These are phyloP conservation scores for Pachydiplax longipennis DNA, from an alignment of 2,888 invertebrate genomes.

Conservation along the genomic window DNA sequence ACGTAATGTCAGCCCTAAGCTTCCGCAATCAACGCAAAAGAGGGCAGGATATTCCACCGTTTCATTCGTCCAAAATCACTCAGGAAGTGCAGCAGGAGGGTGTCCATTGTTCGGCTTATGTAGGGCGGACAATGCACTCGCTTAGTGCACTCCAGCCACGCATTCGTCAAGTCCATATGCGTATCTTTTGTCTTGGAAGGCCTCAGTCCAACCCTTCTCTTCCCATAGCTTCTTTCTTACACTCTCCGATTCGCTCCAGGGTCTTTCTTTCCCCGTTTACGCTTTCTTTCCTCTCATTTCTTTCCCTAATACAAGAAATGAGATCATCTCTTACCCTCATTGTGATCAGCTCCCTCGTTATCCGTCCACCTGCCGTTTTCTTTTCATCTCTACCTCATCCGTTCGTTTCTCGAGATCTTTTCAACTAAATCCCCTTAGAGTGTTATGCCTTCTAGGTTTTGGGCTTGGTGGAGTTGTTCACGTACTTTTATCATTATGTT, in stretches of 20 bases:
- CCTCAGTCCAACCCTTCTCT: not conserved
- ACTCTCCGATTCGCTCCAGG: no score
- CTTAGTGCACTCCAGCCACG: not conserved
- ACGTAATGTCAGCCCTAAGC: not conserved
- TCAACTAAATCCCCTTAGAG: no score
- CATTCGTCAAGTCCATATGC: not conserved
- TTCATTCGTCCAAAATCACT: no score
- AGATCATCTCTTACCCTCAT: not conserved
- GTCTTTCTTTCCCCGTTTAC: not conserved
- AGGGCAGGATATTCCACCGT: not conserved
- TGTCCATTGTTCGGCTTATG: not conserved
- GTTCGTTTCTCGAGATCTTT: not conserved
- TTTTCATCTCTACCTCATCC: not conserved
- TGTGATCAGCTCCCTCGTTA: not conserved
- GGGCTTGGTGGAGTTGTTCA: not conserved
- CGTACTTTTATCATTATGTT: not conserved
- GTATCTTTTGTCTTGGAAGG: not conserved
- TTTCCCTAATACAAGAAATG: not conserved
- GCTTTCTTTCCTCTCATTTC: not conserved
- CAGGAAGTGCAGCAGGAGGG: not conserved
- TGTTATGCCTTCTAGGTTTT: no score
- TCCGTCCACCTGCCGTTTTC: not conserved
- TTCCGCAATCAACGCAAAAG: not conserved
- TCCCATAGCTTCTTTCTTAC: not conserved
- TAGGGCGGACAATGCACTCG: conserved; percentile 26